phyloP scores from a whole-genome alignment of 2,797 vertebrate species.

The Crenichthys baileyi region DNA sequence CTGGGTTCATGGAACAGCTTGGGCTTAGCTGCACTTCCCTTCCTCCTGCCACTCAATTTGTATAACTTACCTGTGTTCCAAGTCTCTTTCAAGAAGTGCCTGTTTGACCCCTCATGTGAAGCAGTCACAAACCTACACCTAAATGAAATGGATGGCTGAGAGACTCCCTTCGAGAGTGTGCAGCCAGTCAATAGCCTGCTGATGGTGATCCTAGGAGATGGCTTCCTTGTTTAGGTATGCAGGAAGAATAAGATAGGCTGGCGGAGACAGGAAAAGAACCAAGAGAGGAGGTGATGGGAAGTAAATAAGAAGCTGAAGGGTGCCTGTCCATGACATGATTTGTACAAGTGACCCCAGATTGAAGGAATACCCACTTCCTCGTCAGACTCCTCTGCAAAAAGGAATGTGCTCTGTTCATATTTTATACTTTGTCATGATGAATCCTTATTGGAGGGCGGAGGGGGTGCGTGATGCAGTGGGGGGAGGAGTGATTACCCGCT shows the following conservation, averaged over 20 bases:
- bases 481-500: slow-evolving; percentile 76
- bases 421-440: slow-evolving; percentile 58
- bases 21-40: slow-evolving; percentile 50
- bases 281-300: slow-evolving; percentile 38
- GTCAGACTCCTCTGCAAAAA: slow-evolving; percentile 23
- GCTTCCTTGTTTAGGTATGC: slow-evolving; percentile 62
- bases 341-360: slow-evolving; percentile 55
- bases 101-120: slow-evolving; percentile 60
- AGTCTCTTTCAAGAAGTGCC: slow-evolving; percentile 51
- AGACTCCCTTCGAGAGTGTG: slow-evolving; percentile 42
- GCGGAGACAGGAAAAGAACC: neutral
- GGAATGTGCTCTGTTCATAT: slow-evolving; percentile 46
- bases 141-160: slow-evolving; percentile 63
- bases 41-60: slow-evolving; percentile 74
- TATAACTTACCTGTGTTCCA: slow-evolving; percentile 65
- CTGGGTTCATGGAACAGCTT: slow-evolving; percentile 58
- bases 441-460: slow-evolving; percentile 33
- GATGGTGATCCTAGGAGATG: slow-evolving; percentile 69
- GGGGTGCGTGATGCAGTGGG: slow-evolving; percentile 45
- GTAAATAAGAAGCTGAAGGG: slow-evolving; percentile 61
- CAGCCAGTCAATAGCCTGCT: slow-evolving; percentile 60
- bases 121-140: slow-evolving; percentile 66
- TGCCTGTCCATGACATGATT: slow-evolving; percentile 62
- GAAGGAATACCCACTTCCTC: slow-evolving; percentile 36
- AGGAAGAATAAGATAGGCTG: slow-evolving; percentile 21